Evolutionary conservation across 2,113 vertebrate genomes (phyloP), one percentile per base, ranked within the genome.

Genomic region (Trogon melanurus): DNA sequence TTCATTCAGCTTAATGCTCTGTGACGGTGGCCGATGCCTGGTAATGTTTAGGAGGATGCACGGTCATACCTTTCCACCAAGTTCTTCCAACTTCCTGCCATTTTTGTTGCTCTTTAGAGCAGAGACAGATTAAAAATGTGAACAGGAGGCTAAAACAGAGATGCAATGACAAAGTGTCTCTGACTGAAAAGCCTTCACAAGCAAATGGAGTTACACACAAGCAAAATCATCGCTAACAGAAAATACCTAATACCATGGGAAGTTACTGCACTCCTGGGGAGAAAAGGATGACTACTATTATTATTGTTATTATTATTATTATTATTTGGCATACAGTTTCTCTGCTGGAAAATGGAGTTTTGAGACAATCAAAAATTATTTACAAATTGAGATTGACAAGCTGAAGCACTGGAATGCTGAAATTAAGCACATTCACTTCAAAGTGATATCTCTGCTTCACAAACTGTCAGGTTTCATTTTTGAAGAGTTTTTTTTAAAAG

Each of bases 381-480:
- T 83, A 80, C 56, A 96, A 94, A 94, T 86, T 67, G 60, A 51
- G 75, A 92, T 22, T 4, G 64, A 96, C 88, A 93, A 86, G 38
- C 34, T 74, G 83, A 80, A 94, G 72, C 67, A 70, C 60, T 11
- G 51, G 76, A 94, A 94, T 27, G 47, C 27, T 80, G 88, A 76
- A 87, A 92, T 94, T 80, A 80, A 73, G 50, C 79, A 70, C 4
- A 6, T 50, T 72, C 34, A 13, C 82, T 93, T 94, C 90, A 45
- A 74, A 93, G 75, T 6, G 36, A 92, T 73, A 47, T 57, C 19
- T 87, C 53, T 65, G 62, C 85, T 70, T 83, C 88, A 88, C 69
- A 93, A 93, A 6, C 88, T 85, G 88, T 83, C 94, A 90, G 50
- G 69, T 82, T 90, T 85, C n/a, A 93, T 95, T 92, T 93, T 51